Conservation (phyloP, 2,113 vertebrate genomes). For the Tachuris rubrigastra region DNA sequence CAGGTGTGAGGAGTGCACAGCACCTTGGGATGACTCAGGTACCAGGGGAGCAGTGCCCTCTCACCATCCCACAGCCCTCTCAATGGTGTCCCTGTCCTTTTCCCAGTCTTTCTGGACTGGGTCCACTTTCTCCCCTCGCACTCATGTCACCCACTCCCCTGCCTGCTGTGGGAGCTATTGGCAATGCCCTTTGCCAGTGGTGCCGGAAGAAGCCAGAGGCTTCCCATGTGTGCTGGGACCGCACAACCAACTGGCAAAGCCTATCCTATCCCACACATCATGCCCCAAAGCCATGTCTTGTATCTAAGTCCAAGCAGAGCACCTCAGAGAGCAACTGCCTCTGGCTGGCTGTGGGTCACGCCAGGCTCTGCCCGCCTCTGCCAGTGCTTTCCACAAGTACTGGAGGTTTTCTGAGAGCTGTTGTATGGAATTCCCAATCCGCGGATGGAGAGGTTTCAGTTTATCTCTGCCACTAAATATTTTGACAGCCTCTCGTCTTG, state of each 20-base stretch:
- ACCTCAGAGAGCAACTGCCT: rapidly evolving
- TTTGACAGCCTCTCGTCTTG: slow-evolving; percentile 27
- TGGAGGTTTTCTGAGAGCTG: not conserved
- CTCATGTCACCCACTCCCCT: rapidly evolving
- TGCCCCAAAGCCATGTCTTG: not conserved
- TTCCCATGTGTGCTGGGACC: rapidly evolving
- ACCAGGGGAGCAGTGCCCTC: not conserved
- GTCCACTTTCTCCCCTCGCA: not conserved
- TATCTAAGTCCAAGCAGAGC: not conserved
- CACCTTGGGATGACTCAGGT: not conserved
- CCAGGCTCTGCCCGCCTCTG: not conserved
- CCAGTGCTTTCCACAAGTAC: too few relatives aligned
- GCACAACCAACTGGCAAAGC: not conserved
- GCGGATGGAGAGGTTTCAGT: not conserved
- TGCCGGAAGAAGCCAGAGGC: not conserved
- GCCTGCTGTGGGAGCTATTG: rapidly evolving
- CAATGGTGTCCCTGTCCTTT: not conserved
- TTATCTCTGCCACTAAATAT: not conserved
- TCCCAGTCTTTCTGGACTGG: not conserved
- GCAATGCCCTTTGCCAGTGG: rapidly evolving
- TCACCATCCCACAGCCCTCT: not conserved
- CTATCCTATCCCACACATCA: not conserved
- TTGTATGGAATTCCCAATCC: not conserved
- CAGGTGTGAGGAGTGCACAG: not conserved
- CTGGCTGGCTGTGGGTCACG: not conserved